Evolutionary conservation across 1,140 invertebrate species (phyloP).

Genomic region (Gryon sp.): DNA sequence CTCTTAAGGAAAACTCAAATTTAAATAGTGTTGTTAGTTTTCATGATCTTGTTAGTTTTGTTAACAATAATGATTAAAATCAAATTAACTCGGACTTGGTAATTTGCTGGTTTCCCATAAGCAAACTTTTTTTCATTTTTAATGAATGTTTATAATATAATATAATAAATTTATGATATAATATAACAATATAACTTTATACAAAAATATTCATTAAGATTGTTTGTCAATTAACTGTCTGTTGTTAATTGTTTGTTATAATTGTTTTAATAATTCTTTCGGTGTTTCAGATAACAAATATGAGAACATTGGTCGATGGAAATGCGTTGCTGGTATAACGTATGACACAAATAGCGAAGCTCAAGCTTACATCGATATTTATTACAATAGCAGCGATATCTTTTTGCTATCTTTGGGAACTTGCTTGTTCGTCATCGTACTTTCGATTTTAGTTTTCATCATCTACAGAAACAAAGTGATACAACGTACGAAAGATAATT

Average conservation of each 20-base stretch:
- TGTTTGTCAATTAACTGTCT: neutral
- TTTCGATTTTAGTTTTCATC: slow-evolving; percentile 28
- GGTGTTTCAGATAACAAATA: slow-evolving; percentile 51
- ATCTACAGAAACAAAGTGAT: slow-evolving; percentile 21
- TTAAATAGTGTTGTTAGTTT: too few relatives aligned
- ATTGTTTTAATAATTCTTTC: slow-evolving; percentile 20
- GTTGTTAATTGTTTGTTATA: slow-evolving; percentile 3
- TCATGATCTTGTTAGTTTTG: too few relatives aligned
- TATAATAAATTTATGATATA: too few relatives aligned
- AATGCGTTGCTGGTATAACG: slow-evolving; percentile 54
- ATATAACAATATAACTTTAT: too few relatives aligned
- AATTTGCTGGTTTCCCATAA: too few relatives aligned
- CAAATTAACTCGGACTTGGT: too few relatives aligned
- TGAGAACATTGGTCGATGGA: slow-evolving; percentile 61
- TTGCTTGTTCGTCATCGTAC: slow-evolving; percentile 27
- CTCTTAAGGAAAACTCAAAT: too few relatives aligned
- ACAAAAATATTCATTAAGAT: too few relatives aligned
- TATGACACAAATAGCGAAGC: slow-evolving; percentile 44
- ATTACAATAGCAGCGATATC: slow-evolving; percentile 27
- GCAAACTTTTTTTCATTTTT: too few relatives aligned
- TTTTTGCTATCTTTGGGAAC: slow-evolving; percentile 43
- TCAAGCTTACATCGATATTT: slow-evolving; percentile 46
- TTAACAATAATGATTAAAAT: too few relatives aligned
- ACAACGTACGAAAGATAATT: slow-evolving; percentile 18
- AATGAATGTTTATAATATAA: too few relatives aligned